Conservation (phyloP, 2,888 invertebrate genomes). For the Tipula vernalis region DNA sequence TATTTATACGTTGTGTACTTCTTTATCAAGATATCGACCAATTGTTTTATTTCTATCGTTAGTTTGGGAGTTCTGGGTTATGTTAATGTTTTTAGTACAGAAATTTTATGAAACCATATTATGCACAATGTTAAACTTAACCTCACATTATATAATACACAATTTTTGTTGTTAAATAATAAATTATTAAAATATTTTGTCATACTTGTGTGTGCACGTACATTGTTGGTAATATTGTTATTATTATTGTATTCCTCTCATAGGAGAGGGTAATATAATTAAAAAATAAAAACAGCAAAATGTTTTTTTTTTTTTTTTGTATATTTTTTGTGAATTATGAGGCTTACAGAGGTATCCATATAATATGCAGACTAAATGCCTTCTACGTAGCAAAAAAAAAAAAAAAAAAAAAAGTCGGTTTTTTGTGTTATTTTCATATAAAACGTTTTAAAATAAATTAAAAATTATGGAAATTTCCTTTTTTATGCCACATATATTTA, state of each 20-base stretch:
- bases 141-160: neutral
- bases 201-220: neutral
- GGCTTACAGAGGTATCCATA: neutral
- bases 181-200: neutral
- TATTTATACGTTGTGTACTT: neutral
- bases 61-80: neutral
- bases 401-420: neutral
- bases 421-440: neutral
- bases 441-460: neutral
- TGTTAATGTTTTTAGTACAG: neutral
- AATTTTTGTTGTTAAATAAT: neutral
- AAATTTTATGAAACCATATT: neutral
- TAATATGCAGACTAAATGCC: neutral
- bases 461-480: neutral
- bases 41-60: neutral
- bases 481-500: neutral
- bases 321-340: neutral
- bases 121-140: neutral
- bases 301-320: neutral
- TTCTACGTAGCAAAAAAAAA: neutral
- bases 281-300: neutral
- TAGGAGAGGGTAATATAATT: neutral
- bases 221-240: neutral
- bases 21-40: neutral
- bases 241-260: neutral